Evolutionary conservation across 2,797 vertebrate species (phyloP).

Genomic region (Catharus ustulatus): DNA sequence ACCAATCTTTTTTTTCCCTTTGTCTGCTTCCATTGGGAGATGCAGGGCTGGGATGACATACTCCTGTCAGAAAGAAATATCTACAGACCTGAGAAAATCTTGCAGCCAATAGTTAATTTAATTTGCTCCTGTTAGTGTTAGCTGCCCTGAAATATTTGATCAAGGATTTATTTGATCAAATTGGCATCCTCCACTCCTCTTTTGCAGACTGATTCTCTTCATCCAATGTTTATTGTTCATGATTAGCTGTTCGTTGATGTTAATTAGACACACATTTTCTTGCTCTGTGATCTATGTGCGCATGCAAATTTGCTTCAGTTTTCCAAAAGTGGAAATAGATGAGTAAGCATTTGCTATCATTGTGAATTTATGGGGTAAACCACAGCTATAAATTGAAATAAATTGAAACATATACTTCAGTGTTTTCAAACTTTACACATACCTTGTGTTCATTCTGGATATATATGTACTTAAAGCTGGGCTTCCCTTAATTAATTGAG

Average conservation of each 20-base stretch:
- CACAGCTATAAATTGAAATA: background rate
- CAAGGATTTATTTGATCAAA: background rate
- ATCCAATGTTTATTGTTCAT: background rate
- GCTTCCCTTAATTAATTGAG: background rate
- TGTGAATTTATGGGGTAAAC: background rate
- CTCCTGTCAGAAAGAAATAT: background rate
- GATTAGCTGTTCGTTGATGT: background rate
- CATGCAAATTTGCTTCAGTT: background rate
- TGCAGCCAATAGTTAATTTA: background rate
- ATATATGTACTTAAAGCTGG: background rate
- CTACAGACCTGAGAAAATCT: background rate
- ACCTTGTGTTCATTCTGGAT: background rate
- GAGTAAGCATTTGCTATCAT: background rate
- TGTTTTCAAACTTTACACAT: background rate
- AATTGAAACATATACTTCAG: background rate
- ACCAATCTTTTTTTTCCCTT: background rate
- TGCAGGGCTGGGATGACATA: background rate
- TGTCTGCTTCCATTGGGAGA: background rate
- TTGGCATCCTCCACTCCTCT: background rate
- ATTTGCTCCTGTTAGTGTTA: background rate
- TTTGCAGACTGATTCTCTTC: background rate
- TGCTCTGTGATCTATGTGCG: background rate
- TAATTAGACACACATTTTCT: background rate
- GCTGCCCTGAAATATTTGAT: constrained; percentile 3
- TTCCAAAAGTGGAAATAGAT: background rate